Evolutionary conservation across 2,797 vertebrate species (phyloP).

Genomic region (Poeciliopsis gracilis): DNA sequence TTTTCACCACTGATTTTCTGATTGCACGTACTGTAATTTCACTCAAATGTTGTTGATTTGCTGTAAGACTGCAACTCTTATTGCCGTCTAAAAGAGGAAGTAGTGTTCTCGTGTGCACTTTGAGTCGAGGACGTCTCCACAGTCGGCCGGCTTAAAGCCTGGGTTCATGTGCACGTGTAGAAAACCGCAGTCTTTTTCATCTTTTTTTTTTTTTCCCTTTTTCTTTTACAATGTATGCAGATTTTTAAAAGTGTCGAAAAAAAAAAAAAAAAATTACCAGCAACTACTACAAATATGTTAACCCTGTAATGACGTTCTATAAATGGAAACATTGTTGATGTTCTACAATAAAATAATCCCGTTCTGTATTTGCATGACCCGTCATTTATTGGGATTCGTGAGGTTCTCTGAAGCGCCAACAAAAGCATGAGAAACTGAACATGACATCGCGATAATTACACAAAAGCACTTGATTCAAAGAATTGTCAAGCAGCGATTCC

Average conservation of each 20-base stretch:
- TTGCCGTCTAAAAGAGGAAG: not conserved
- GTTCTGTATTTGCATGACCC: not conserved
- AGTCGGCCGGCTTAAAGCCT: not conserved
- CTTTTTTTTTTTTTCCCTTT: not conserved
- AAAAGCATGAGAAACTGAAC: not conserved
- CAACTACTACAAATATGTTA: not conserved
- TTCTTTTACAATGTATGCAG: not conserved
- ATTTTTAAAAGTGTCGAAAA: not conserved
- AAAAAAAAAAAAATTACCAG: not conserved
- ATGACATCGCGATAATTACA: not conserved
- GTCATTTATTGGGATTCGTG: conserved; percentile 1
- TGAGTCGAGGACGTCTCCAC: not conserved
- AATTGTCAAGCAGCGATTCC: not conserved
- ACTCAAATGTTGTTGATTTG: conserved; percentile 16
- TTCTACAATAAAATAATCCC: conserved; percentile 14
- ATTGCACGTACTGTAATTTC: conserved; percentile 45
- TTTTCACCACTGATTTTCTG: conserved; percentile 33
- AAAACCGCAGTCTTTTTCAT: not conserved
- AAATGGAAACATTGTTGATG: conserved; percentile 26
- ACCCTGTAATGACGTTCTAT: not conserved
- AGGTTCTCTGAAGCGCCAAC: not conserved
- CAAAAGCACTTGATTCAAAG: not conserved
- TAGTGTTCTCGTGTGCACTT: not conserved
- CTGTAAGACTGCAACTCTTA: conserved; percentile 10
- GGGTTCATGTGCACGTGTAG: not conserved